These are phyloP conservation scores for Picathartes gymnocephalus DNA, from an alignment of 2,113 vertebrate species.

Conservation along the genomic window DNA sequence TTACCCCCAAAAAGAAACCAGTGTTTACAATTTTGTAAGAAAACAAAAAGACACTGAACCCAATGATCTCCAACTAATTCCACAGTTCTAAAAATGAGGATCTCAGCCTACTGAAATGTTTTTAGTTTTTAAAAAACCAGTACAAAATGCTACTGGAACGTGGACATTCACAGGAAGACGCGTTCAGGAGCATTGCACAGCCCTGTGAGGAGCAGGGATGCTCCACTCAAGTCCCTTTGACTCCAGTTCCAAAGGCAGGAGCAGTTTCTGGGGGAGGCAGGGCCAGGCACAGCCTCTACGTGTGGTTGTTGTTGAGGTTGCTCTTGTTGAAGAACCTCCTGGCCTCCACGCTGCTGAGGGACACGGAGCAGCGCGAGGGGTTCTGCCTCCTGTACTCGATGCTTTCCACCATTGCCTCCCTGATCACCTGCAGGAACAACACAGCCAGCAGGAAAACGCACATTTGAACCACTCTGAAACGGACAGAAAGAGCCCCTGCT, in stretches of 20 bases:
- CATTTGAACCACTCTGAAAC: fast-evolving
- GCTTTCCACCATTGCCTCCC: conserved; percentile 86
- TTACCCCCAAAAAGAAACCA: neutral
- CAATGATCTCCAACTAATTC: neutral
- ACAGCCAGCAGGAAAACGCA: neutral
- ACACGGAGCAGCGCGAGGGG: conserved; percentile 76
- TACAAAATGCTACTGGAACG: neutral
- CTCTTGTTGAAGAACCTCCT: conserved; percentile 82
- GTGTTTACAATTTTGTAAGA: neutral
- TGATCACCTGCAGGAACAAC: conserved; percentile 80
- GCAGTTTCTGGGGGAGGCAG: neutral
- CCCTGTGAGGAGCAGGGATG: neutral
- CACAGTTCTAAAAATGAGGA: neutral
- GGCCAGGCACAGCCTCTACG: neutral
- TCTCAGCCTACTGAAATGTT: conserved; percentile 16
- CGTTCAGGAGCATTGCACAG: neutral
- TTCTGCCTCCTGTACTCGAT: conserved; percentile 84
- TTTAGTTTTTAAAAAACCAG: neutral
- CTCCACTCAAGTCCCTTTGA: neutral
- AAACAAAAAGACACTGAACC: neutral
- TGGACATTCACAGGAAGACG: neutral
- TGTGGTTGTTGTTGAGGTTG: conserved; percentile 57
- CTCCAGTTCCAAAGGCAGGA: conserved; percentile 14
- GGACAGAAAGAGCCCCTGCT: neutral
- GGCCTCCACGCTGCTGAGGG: conserved; percentile 84